Percentiles rank a stretch among this genome's conserved stretches.
These are phyloP conservation scores for Neofelis nebulosa DNA, from an alignment of 2,113 vertebrate species.

Conservation along the genomic window DNA sequence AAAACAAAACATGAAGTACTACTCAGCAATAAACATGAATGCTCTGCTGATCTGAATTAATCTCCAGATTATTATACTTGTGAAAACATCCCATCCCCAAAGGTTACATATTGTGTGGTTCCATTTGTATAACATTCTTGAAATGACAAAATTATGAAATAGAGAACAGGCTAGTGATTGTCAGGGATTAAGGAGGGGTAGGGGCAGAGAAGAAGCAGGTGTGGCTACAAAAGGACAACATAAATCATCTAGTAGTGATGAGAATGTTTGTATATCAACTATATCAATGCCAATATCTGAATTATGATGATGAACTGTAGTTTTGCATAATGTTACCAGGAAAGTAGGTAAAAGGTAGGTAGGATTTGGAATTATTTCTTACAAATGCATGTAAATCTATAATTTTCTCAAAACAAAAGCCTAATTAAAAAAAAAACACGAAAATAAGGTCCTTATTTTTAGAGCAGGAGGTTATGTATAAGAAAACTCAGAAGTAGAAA, in stretches of 20 bases:
- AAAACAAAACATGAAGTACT: background rate
- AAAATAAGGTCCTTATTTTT: background rate
- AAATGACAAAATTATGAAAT: background rate
- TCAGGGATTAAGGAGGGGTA: accelerated
- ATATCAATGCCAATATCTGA: background rate
- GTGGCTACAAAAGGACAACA: background rate
- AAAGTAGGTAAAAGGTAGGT: background rate
- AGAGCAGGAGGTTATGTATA: background rate
- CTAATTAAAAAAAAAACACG: background rate
- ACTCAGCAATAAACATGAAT: background rate
- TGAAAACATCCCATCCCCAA: background rate
- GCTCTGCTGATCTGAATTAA: background rate
- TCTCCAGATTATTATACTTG: background rate
- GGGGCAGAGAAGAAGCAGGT: background rate
- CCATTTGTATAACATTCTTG: background rate
- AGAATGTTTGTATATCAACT: background rate
- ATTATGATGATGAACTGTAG: background rate
- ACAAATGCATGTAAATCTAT: background rate
- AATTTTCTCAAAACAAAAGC: background rate
- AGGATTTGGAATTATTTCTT: background rate
- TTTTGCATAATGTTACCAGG: background rate
- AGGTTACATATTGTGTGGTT: background rate
- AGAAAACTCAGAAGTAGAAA: background rate
- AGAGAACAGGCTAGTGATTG: background rate
- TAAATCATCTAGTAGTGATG: background rate